Evolutionary conservation across 2,797 vertebrate species (phyloP), one percentile per base, ranked within the genome.

Genomic region (Vireo griseus): DNA sequence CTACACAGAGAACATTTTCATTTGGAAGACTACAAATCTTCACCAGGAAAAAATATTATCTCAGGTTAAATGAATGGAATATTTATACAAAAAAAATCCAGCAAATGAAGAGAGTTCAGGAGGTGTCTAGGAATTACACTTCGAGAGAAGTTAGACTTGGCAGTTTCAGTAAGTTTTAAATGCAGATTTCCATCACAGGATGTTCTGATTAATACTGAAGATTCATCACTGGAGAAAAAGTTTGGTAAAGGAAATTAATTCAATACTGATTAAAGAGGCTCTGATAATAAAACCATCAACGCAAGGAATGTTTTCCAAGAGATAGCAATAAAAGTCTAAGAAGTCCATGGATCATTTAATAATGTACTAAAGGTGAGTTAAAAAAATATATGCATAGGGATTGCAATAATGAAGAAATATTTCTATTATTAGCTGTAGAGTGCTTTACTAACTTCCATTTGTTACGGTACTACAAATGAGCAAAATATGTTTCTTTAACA

Each of bases 91-190:
- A 80, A 89, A 94, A 96, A 96, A 95, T 58, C 58, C 91, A 75
- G 86, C 8, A 92, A 12, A 33, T 19, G 5, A 68, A 72, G 29
- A 59, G 55, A 73, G 16, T 47, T 92, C 25, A 55, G 37, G 48
- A 72, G 6, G 16, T 47, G 54, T 73, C 81, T 68, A 90, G 72
- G 88, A 92, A 94, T 62, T 78, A 45, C 69, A 74, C 37, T 86
- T 84, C 0, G 6, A 95, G 47, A 85, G 48, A 86, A 86, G 35
- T 65, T 79, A 83, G 42, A 33, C 71, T 86, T 90, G 51, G 25
- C 28, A 93, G 74, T 79, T 94, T 88, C 33, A 52, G 17, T 50
- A 84, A 86, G 40, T 80, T 79, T 95, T 75, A 58, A 94, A 90
- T 24, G 50, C 54, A 77, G 58, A 65, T 69, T 86, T 45, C 75